Evolutionary conservation across 2,888 invertebrate species (phyloP).

Genomic region (Achlya flavicornis): DNA sequence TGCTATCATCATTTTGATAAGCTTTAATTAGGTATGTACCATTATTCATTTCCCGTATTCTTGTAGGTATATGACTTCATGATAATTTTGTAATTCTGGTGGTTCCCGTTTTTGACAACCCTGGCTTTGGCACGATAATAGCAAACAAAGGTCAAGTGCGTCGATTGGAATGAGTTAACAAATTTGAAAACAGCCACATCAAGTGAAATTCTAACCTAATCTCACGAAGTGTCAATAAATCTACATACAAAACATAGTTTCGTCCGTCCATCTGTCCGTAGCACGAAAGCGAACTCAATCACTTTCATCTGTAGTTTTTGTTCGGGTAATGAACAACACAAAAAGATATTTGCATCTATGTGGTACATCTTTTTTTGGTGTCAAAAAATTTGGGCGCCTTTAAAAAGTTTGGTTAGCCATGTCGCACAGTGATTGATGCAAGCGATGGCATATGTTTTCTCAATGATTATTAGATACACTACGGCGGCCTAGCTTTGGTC

Average conservation of each 20-base stretch:
- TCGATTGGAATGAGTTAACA: slow-evolving; percentile 6
- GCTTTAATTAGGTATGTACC: too few relatives aligned
- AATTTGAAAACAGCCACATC: slow-evolving; percentile 29
- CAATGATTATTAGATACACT: too few relatives aligned
- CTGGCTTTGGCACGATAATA: background rate
- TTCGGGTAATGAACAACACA: slow-evolving; percentile 69
- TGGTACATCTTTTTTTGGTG: slow-evolving; percentile 72
- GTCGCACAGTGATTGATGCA: slow-evolving; percentile 40
- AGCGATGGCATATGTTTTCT: slow-evolving; percentile 15
- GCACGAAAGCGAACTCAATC: slow-evolving; percentile 73
- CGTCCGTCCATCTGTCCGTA: slow-evolving; percentile 30
- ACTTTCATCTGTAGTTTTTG: slow-evolving; percentile 75
- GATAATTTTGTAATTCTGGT: too few relatives aligned
- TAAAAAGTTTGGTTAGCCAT: slow-evolving; percentile 39
- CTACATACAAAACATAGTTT: slow-evolving; percentile 27
- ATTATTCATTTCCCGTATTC: too few relatives aligned
- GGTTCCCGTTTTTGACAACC: background rate
- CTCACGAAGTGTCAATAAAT: slow-evolving; percentile 57
- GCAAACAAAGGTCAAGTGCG: background rate
- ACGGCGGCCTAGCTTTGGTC: too few relatives aligned
- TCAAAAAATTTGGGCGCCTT: slow-evolving; percentile 61
- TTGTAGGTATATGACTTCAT: too few relatives aligned
- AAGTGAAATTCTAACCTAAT: slow-evolving; percentile 59
- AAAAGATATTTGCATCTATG: slow-evolving; percentile 78
- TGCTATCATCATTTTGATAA: too few relatives aligned